These are phyloP conservation scores for Ischnus inquisitorius DNA, from an alignment of 2,888 invertebrate species.

Conservation along the genomic window DNA sequence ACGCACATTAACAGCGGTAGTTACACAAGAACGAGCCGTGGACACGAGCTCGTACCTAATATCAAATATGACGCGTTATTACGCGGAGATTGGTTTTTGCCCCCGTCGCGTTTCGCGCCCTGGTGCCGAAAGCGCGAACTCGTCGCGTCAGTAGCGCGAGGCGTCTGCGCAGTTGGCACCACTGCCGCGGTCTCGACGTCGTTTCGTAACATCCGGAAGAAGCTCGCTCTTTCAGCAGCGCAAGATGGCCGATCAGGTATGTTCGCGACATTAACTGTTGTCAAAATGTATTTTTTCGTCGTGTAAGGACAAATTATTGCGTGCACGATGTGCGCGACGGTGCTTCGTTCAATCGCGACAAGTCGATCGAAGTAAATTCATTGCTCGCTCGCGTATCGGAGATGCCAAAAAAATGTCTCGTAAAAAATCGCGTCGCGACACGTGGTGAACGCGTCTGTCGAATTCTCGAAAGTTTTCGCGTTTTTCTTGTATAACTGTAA, in stretches of 20 bases:
- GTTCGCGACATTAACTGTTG: slow-evolving; percentile 79
- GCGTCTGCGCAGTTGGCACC: slow-evolving; percentile 39
- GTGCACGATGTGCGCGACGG: slow-evolving; percentile 16
- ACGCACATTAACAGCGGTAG: too few relatives aligned
- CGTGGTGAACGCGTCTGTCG: slow-evolving; percentile 75
- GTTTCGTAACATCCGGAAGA: slow-evolving; percentile 65
- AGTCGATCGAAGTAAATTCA: slow-evolving; percentile 21
- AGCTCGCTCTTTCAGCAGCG: slow-evolving; percentile 86
- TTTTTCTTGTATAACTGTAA: slow-evolving; percentile 5
- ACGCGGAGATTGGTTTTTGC: too few relatives aligned
- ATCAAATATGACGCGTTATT: too few relatives aligned
- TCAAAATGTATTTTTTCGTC: slow-evolving; percentile 55
- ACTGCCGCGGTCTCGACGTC: slow-evolving; percentile 12
- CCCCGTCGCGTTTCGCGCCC: too few relatives aligned
- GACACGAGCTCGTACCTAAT: too few relatives aligned
- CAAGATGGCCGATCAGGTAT: slow-evolving; percentile 95
- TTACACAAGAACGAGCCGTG: too few relatives aligned
- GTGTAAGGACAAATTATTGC: slow-evolving; percentile 5
- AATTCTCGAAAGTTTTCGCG: background rate
- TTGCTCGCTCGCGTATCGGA: slow-evolving; percentile 1
- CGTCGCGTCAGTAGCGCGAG: too few relatives aligned
- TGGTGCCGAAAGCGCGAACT: too few relatives aligned
- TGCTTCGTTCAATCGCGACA: slow-evolving; percentile 6
- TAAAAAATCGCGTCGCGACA: slow-evolving; percentile 65
- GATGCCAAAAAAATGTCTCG: slow-evolving; percentile 43